Evolutionary conservation across 2,113 vertebrate species (phyloP), one percentile per base, ranked within the genome.

Genomic region (Rhinopomastus cyanomelas): DNA sequence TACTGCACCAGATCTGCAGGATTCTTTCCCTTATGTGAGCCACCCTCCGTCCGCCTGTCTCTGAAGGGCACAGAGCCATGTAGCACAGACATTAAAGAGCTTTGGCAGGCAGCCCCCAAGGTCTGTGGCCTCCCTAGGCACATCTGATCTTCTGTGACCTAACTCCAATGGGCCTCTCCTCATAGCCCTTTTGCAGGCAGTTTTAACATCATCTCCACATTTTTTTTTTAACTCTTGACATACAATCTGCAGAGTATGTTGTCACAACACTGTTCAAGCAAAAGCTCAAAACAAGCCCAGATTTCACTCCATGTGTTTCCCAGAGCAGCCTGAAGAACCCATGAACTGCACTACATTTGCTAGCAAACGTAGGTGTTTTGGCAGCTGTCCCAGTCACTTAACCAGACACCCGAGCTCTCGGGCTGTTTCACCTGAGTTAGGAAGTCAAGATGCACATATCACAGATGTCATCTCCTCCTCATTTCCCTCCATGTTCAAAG

Each of bases 401-500:
- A 85, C 80, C 17, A 6, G 90, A 90, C 73, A 77, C 61, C 88
- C 79, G 53, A 92, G 92, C 74, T 94, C 87, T 84, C 74, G 84
- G 64, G 59, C 8, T 56, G 80, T 51, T 95, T 91, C 2, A 56
- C 68, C 62, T 73, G 57, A 82, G 48, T 0, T 6, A 53, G 77
- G 85, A 93, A 96, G 79, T 95, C 95, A 94, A 90, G 78, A 93
- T 49, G 48, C 61, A 97, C 94, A 90, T 74, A 95, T 53, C 88
- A 76, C 82, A 96, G 85, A 95, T 95, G 85, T 85, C 75, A 85
- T 83, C 86, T 89, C 95, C 83, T 88, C 95, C 88, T 96, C 84
- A 46, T 74, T 89, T 88, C 81, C 66, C 89, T 96, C 93, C 75
- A 81, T 17, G 69, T 95, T 96, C 11, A 0, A 95, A 96, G 94